Evolutionary conservation across 2,888 invertebrate genomes (phyloP).

Genomic region (Hydrotaea cyrtoneurina): DNA sequence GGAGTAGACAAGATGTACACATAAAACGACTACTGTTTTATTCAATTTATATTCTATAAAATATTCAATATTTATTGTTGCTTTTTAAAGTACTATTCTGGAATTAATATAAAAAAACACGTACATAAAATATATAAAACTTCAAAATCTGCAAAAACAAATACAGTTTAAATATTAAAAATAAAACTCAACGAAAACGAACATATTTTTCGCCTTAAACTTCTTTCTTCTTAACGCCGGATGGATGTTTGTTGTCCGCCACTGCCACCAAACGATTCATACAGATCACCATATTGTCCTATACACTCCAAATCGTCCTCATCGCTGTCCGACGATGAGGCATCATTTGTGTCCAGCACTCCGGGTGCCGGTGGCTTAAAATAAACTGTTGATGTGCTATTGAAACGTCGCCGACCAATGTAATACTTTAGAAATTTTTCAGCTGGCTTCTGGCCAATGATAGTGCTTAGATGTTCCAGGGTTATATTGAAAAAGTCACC

Average conservation of each 20-base stretch:
- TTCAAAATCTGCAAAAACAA: background rate
- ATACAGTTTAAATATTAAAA: background rate
- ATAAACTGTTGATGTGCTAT: conserved; percentile 73
- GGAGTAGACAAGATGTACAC: too few relatives aligned
- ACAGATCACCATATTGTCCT: conserved; percentile 71
- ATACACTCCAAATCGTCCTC: conserved; percentile 71
- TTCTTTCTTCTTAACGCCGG: conserved; percentile 36
- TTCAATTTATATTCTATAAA: background rate
- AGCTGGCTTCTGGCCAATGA: conserved; percentile 73
- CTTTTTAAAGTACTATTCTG: background rate
- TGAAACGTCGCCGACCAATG: conserved; percentile 72
- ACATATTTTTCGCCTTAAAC: conserved; percentile 46
- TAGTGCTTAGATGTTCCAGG: conserved; percentile 70
- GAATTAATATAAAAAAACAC: background rate
- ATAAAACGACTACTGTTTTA: too few relatives aligned
- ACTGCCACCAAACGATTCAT: conserved; percentile 51
- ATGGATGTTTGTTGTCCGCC: background rate
- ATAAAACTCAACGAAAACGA: background rate
- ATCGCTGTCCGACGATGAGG: conserved; percentile 70
- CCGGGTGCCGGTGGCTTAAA: conserved; percentile 71
- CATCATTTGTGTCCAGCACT: background rate
- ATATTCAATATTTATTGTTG: conserved; percentile 8
- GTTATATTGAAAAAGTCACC: conserved; percentile 72
- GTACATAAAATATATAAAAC: background rate
- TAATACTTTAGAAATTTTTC: conserved; percentile 74